Evolutionary conservation across 2,888 invertebrate species (phyloP), one percentile per base, ranked within the genome.

Genomic region (Trichogramma evanescens): DNA sequence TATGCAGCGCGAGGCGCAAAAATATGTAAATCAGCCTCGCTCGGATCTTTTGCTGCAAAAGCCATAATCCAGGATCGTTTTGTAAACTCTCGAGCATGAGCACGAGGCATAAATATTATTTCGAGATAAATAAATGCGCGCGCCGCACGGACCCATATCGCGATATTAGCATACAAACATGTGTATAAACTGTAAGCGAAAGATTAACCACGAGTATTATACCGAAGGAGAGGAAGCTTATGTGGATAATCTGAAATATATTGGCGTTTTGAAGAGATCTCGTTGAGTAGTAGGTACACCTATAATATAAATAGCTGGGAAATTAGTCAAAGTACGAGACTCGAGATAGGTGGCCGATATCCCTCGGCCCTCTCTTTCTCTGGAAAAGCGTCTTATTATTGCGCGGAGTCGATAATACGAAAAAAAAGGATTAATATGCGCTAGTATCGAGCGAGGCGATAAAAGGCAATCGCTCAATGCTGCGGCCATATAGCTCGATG

Each of bases 191-290:
- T 39, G 40, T 10, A 49, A 40, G 43, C 41, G 45, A 41, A 26
- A 13, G 50, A 41, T 26, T 26, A 26, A 26, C 26, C 26, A 26
- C 26, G 26, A 26, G 26, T 26, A 26, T 26, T 26, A 26, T 26
- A 7, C 26, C 8, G 56, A 40, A 50, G 41, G 48, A 52, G 50
- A 53, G 61, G 54, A 43, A 46, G 44, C 42, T 43, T 40, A 6
- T 54, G 63, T 63, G 67, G 68, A 75, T 77, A 77, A 77, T 77
- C 77, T 77, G 75, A 76, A 76, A 77, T 77, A 76, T 76, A 77
- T 77, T 73, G 75, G 77, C 74, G 72, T 73, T 77, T 76, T 76
- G 76, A 76, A 76, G 76, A 74, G 76, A 75, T 76, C 75, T 74
- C 73, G 75, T 75, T 76, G 75, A 73, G 26, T 26, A 26, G 26